A percentile compares a stretch with the other conserved stretches of the same genome.
These are phyloP conservation scores for Bombus balteatus DNA, from an alignment of 1,140 invertebrate genomes.

Conservation along the genomic window DNA sequence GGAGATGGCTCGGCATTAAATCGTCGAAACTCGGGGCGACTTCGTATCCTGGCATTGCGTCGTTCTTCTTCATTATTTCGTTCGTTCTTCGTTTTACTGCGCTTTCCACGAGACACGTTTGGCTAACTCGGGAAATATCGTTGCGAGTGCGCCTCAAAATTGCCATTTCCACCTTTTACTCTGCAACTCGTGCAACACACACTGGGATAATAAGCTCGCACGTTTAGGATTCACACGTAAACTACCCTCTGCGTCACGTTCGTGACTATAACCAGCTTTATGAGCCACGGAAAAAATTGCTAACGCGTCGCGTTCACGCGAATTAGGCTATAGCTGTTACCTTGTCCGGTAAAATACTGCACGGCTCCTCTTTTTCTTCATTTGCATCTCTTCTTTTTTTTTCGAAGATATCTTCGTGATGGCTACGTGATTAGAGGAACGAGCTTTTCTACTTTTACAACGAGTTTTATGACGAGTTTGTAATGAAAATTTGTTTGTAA, in stretches of 20 bases:
- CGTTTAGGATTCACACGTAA: constrained; percentile 14
- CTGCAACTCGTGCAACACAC: too few relatives aligned
- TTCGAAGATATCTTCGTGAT: not conserved
- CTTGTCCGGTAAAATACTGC: not conserved
- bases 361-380: not conserved
- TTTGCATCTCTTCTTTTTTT: too few relatives aligned
- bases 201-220: constrained; percentile 1
- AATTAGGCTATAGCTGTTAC: not conserved
- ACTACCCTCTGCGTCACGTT: not conserved
- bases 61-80: constrained; percentile 9
- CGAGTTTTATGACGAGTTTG: too few relatives aligned
- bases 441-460: too few relatives aligned
- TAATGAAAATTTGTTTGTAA: too few relatives aligned
- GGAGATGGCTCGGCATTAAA: not conserved
- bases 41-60: not conserved
- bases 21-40: not conserved
- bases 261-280: constrained; percentile 8
- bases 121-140: constrained; percentile 1
- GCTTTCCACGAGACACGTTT: constrained; percentile 15
- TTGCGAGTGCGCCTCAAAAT: not conserved
- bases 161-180: not conserved
- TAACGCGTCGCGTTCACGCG: not conserved
- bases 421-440: not conserved
- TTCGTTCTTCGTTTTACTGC: not conserved
- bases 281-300: not conserved